Percentiles rank a stretch among this genome's conserved stretches.
These are phyloP conservation scores for Alethe diademata DNA, from an alignment of 2,113 vertebrate genomes.

Conservation along the genomic window DNA sequence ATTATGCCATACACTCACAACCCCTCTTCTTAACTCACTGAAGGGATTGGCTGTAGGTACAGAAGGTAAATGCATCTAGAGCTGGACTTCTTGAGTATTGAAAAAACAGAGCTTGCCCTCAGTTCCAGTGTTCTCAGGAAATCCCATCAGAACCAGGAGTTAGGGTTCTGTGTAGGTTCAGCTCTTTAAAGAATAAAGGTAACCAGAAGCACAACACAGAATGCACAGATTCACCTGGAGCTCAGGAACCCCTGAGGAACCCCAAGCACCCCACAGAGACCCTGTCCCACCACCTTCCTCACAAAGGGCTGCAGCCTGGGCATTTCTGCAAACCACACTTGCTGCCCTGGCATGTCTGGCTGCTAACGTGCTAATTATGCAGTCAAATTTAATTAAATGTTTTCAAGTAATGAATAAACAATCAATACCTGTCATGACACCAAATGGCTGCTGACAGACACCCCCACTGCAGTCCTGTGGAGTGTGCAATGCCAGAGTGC, in stretches of 20 bases:
- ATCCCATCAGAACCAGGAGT: background rate
- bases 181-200: background rate
- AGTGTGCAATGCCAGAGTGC: background rate
- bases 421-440: background rate
- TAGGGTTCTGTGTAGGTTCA: background rate
- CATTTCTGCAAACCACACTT: background rate
- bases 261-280: background rate
- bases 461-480: background rate
- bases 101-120: background rate
- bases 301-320: background rate
- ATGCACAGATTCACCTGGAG: background rate
- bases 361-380: background rate
- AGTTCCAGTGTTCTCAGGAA: background rate
- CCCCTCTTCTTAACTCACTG: background rate
- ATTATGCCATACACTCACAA: background rate
- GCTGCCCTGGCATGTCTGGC: background rate
- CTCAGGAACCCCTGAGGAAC: background rate
- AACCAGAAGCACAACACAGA: background rate
- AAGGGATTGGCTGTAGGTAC: background rate
- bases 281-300: background rate
- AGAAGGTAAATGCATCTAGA: background rate
- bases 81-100: background rate
- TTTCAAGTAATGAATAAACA: slow-evolving; percentile 32
- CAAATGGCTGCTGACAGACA: background rate
- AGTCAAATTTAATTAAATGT: slow-evolving; percentile 1